Conservation (phyloP, 2,797 vertebrate species). For the Parauchenoglanis punctatus region DNA sequence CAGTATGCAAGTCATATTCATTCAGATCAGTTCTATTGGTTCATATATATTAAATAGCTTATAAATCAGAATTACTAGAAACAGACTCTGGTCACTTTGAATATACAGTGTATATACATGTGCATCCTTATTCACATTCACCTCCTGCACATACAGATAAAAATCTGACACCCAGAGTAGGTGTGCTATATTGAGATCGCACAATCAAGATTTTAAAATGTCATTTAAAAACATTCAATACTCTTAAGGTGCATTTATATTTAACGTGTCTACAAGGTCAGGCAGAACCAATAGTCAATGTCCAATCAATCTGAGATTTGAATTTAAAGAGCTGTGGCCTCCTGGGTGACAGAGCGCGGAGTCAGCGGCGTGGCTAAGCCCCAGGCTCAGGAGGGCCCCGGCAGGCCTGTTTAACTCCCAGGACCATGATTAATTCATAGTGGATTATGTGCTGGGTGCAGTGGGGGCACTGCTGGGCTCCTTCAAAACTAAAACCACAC, state of each 20-base stretch:
- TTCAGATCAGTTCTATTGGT: neutral
- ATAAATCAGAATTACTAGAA: neutral
- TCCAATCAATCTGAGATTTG: constrained; percentile 80
- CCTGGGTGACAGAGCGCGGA: constrained; percentile 65
- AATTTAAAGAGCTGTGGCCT: constrained; percentile 78
- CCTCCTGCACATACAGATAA: constrained; percentile 47
- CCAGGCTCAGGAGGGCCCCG: constrained; percentile 68
- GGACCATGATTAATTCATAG: constrained; percentile 83
- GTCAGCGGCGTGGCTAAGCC: constrained; percentile 71
- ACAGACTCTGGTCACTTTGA: constrained; percentile 2
- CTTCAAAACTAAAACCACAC: constrained; percentile 67
- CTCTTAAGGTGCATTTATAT: constrained; percentile 71
- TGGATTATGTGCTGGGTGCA: constrained; percentile 78
- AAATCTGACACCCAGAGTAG: constrained; percentile 47
- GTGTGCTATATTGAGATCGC: constrained; percentile 65
- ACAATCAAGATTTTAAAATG: constrained; percentile 71
- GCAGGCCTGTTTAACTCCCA: constrained; percentile 79
- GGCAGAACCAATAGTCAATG: constrained; percentile 78
- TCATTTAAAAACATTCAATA: constrained; percentile 70
- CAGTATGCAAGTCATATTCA: neutral
- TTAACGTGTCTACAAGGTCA: constrained; percentile 74
- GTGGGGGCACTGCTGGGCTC: constrained; percentile 62
- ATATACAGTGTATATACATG: neutral
- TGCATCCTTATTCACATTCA: neutral
- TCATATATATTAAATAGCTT: neutral